These are phyloP conservation scores for Peromyscus aztecus DNA, from an alignment of 2,797 vertebrate species.

Conservation along the genomic window DNA sequence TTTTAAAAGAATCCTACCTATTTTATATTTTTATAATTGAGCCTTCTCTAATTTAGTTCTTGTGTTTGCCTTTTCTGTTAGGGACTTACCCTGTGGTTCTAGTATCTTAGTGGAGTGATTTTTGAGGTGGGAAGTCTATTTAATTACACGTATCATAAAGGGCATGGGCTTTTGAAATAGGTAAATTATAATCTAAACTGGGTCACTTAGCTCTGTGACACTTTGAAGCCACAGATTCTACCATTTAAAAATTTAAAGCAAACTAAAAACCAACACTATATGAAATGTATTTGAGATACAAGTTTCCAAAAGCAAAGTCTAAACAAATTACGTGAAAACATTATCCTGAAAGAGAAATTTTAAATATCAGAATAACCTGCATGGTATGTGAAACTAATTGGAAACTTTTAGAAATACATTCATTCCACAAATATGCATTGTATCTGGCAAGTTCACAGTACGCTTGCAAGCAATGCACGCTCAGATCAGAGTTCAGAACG, in stretches of 20 bases:
- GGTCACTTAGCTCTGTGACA: neutral
- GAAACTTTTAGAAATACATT: constrained; percentile 47
- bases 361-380: neutral
- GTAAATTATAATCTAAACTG: neutral
- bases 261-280: neutral
- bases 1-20: neutral
- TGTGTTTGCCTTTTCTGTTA: neutral
- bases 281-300: constrained; percentile 52
- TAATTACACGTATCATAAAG: neutral
- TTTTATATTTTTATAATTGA: constrained; percentile 10
- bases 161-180: constrained; percentile 10
- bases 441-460: neutral
- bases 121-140: neutral
- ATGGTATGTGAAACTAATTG: neutral
- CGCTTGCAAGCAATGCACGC: neutral
- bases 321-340: constrained; percentile 17
- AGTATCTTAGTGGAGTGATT: neutral
- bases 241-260: neutral
- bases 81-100: neutral
- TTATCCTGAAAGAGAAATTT: constrained; percentile 15
- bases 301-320: neutral
- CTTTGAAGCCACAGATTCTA: neutral
- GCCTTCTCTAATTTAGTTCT: constrained; percentile 4
- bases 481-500: constrained; percentile 25
- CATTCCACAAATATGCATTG: neutral